Percentiles rank a stretch among this genome's conserved stretches.
Conservation (phyloP, 2,113 vertebrate species). For the Triplophysa rosa region DNA sequence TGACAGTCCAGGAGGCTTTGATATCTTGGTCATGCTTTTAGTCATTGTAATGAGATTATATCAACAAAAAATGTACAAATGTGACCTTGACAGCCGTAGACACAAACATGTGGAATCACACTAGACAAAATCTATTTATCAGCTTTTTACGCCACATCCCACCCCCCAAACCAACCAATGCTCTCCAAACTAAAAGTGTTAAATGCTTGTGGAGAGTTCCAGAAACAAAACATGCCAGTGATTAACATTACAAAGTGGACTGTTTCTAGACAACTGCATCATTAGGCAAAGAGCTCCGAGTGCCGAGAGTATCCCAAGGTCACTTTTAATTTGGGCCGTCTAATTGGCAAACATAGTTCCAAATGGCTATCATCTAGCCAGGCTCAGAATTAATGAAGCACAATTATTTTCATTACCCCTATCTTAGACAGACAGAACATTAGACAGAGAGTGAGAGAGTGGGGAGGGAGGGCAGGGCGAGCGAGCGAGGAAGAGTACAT, state of each 20-base stretch:
- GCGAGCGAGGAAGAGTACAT: constrained; percentile 64
- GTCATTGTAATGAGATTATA: neutral
- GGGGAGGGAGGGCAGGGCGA: constrained; percentile 50
- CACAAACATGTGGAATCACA: constrained; percentile 46
- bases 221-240: constrained; percentile 64
- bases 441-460: constrained; percentile 62
- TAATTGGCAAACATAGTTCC: constrained; percentile 99
- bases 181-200: constrained; percentile 54
- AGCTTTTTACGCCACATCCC: constrained; percentile 28
- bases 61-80: neutral
- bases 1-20: too few species aligned
- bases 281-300: constrained; percentile 86
- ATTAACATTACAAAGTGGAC: constrained; percentile 86
- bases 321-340: constrained; percentile 97
- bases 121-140: constrained; percentile 43
- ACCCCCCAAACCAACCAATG: constrained; percentile 19
- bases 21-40: neutral
- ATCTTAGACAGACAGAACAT: constrained; percentile 88
- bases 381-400: constrained; percentile 96
- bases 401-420: constrained; percentile 97
- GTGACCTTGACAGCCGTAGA: neutral
- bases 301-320: constrained; percentile 91
- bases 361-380: constrained; percentile 96
- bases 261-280: constrained; percentile 87
- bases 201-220: constrained; percentile 62